Evolutionary conservation across 2,888 invertebrate species (phyloP), one percentile per base, ranked within the genome.

Genomic region (Silvanus unidentatus): DNA sequence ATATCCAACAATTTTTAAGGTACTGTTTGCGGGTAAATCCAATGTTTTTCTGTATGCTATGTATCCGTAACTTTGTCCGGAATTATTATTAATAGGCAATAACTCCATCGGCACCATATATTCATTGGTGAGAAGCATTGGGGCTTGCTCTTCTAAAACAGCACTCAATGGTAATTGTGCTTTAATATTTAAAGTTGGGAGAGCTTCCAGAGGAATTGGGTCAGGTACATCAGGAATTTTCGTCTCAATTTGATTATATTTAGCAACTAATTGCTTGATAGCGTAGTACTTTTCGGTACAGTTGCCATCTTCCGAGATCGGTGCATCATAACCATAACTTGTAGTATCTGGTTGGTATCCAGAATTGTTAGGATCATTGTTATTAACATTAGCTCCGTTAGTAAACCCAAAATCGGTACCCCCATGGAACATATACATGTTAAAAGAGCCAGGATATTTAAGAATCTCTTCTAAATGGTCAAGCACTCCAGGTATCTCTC

Each of bases 361-460:
- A 36, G 52, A 49, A 50, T 63, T 59, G 48, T 41, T 42, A 14
- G 38, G 34, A 41, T 40, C 9, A 13, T 3, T 14, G 32, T 48
- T 43, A 6, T 44, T 62, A 57, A 53, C 45, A 45, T 59, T 65
- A 30, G 53, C 64, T 3, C 68, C 68, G 46, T 65, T 69, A 43
- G 62, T 48, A 40, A 84, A 90, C 44, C 82, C 89, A 65, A 86
- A 89, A 63, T 88, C 93, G 1, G 88, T 88, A 40, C 95, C 94
- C n/a, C 95, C 95, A 62, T 83, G 86, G 71, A 92, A 93, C 87
- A 95, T 90, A 65, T 94, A 96, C 58, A 94, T 80, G 63, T 92
- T 95, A 29, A 94, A 81, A 40, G 84, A 65, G 10, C 65, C 55
- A 1, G 63, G 62, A 50, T 54, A 67, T 35, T 40, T 45, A 8